Evolutionary conservation across 2,888 invertebrate species (phyloP), one percentile per base, ranked within the genome.

Genomic region (Sarcophaga variegata): DNA sequence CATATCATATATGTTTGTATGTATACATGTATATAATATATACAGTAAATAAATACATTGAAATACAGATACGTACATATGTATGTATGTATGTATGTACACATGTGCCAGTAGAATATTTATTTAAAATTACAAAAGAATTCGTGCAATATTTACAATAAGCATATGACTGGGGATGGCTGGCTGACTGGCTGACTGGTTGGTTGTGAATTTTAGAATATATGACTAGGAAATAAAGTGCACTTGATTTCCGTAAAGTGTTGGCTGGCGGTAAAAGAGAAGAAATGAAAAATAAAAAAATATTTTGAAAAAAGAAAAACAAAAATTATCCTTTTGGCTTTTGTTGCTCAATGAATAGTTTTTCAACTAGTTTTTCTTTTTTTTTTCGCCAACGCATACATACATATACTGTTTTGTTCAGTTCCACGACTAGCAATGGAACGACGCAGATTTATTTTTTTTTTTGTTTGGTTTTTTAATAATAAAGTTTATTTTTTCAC

Each of bases 211-310:
- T 80, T 82, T 81, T 79, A 87, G 84, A 87, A 87, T 87, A 87
- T 87, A 87, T 77, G 81, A 87, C 87, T 87, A 84, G 84, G 87
- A 87, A 87, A 82, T 87, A 87, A 84, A 84, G 81, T 87, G 87
- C 87, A 84, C 81, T 87, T 87, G 84, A 87, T 87, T 87, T 87
- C 87, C 87, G 84, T 69, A 82, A 79, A 87, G 70, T 27, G 63
- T 82, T 84, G 87, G 79, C 71, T 70, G 87, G 81, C 71, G 70
- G 81, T 79, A 75, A 86, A 80, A 76, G 37, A 67, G 70, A 80
- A 70, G 64, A 80, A 84, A 64, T 71, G 27, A 20, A 70, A 75
- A 83, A 87, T 79, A 83, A 75, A 87, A 83, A 84, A 83, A 84
- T 70, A 81, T 70, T 64, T 54, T 47, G 2, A 66, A 45, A 80